phyloP scores from a whole-genome alignment of 2,797 vertebrate species.

The Aselliscus stoliczkanus region DNA sequence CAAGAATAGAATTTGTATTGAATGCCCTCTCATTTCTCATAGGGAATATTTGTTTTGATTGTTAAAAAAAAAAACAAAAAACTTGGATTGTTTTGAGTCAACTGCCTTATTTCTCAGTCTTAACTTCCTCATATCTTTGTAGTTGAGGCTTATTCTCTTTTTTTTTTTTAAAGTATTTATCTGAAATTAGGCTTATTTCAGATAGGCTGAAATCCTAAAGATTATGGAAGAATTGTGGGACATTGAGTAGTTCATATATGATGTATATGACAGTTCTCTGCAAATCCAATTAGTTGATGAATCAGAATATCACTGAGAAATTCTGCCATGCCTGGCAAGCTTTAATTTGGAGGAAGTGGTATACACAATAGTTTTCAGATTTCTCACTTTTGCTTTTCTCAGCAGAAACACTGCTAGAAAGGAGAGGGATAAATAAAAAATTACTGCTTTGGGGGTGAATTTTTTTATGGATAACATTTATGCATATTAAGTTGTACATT shows the following conservation, averaged over 20 bases:
- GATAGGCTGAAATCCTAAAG: not conserved
- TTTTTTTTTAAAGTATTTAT: not conserved
- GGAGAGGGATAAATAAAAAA: not conserved
- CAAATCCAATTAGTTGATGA: not conserved
- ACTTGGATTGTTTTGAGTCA: not conserved
- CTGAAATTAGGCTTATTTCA: not conserved
- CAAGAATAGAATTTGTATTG: not conserved
- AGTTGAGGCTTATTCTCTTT: not conserved
- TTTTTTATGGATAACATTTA: not conserved
- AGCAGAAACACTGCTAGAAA: not conserved
- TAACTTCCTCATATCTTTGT: constrained; percentile 24
- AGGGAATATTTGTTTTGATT: not conserved
- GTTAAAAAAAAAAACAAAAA: not conserved
- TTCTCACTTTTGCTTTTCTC: not conserved
- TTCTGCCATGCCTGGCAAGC: not conserved
- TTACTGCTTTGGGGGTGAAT: not conserved
- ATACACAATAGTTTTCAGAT: not conserved
- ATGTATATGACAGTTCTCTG: not conserved
- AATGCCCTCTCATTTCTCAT: not conserved
- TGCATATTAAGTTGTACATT: not conserved
- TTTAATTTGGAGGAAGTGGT: not conserved
- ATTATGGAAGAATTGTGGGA: not conserved
- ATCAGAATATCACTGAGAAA: not conserved
- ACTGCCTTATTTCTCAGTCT: constrained; percentile 6
- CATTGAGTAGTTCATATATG: not conserved